Evolutionary conservation across 2,888 invertebrate species (phyloP).

Genomic region (Branchinecta sandiegonensis): DNA sequence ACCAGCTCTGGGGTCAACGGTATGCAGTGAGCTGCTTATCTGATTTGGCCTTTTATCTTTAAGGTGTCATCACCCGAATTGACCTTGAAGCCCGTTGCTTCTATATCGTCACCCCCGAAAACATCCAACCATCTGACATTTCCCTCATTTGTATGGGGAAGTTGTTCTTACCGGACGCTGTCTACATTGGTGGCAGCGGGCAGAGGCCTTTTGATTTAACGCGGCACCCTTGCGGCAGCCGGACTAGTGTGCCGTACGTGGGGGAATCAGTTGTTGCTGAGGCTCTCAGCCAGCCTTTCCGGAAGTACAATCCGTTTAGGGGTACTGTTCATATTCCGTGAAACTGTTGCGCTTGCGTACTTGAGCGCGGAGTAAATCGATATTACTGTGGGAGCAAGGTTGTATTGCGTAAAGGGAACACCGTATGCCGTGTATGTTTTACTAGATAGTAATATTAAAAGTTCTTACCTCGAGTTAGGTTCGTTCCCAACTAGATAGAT

Average conservation of each 20-base stretch:
- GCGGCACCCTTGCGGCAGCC: neutral
- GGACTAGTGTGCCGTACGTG: neutral
- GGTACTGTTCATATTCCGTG: no score
- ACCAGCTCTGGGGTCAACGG: no score
- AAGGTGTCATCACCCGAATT: neutral
- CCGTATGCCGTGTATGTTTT: no score
- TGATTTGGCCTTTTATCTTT: neutral
- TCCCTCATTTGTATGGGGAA: conserved; percentile 12
- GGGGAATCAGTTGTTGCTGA: neutral
- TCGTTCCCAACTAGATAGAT: no score
- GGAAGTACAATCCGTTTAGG: neutral
- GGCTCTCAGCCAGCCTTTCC: conserved; percentile 3
- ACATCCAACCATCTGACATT: neutral
- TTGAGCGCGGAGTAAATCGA: no score
- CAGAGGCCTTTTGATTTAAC: conserved; percentile 8
- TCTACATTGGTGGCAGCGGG: neutral
- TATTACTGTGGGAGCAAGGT: no score
- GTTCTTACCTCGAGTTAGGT: no score
- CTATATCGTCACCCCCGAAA: neutral
- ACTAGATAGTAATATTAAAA: no score
- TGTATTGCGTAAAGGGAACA: no score
- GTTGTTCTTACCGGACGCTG: neutral
- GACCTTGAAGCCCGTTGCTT: neutral
- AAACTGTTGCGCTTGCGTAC: no score
- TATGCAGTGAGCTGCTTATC: no score